phyloP scores from a whole-genome alignment of 2,888 invertebrate genomes.

The Athrips mouffetella region DNA sequence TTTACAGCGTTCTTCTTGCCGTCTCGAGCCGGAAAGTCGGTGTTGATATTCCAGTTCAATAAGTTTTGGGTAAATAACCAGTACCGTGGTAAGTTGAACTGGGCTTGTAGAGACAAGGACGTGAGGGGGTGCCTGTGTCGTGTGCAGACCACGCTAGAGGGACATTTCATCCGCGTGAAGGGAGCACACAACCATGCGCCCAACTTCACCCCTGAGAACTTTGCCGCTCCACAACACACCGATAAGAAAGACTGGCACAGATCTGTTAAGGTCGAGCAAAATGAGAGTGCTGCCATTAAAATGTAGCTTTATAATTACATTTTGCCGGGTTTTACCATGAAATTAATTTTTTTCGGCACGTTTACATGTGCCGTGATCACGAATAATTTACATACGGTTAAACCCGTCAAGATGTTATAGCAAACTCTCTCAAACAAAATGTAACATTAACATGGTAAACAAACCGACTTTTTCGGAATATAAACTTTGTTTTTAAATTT shows the following conservation, averaged over 20 bases:
- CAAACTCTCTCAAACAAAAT: too few relatives aligned
- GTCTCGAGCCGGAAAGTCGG: conserved; percentile 68
- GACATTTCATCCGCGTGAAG: conserved; percentile 60
- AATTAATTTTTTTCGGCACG: too few relatives aligned
- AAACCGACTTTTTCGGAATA: too few relatives aligned
- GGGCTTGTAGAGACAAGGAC: conserved; percentile 73
- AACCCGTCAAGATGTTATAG: too few relatives aligned
- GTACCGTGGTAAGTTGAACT: conserved; percentile 66
- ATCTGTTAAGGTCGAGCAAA: conserved; percentile 25
- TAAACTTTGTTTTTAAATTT: too few relatives aligned
- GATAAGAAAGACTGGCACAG: conserved; percentile 37
- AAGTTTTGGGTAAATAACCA: conserved; percentile 75
- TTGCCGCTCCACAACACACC: conserved; percentile 41
- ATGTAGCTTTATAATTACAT: conserved; percentile 12
- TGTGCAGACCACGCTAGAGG: conserved; percentile 70
- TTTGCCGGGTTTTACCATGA: too few relatives aligned
- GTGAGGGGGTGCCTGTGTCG: conserved; percentile 61
- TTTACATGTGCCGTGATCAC: too few relatives aligned
- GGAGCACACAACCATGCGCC: conserved; percentile 62
- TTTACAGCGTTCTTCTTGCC: conserved; percentile 67
- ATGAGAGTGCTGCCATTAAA: conserved; percentile 6
- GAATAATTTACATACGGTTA: too few relatives aligned
- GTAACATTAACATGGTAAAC: too few relatives aligned
- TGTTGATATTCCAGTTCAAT: conserved; percentile 64
- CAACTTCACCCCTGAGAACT: conserved; percentile 65